Percentiles rank a stretch among this genome's conserved stretches.
These are phyloP conservation scores for Troides oblongomaculatus DNA, from an alignment of 2,888 invertebrate genomes.

Conservation along the genomic window DNA sequence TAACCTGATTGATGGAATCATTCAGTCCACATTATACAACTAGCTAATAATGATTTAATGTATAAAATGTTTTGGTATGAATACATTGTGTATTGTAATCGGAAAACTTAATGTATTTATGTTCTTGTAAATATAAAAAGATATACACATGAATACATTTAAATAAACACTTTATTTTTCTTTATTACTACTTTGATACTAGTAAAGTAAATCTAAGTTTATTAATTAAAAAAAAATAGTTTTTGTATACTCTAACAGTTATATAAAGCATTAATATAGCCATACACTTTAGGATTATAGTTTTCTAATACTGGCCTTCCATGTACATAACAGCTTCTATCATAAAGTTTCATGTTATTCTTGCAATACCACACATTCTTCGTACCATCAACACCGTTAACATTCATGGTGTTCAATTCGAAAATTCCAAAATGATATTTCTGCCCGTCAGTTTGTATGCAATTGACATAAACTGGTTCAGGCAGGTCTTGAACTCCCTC, in stretches of 20 bases:
- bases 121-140: slow-evolving; percentile 78
- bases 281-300: slow-evolving; percentile 89
- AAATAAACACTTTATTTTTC: slow-evolving; percentile 48
- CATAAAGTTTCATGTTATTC: slow-evolving; percentile 82
- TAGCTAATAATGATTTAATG: slow-evolving; percentile 66
- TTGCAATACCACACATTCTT: slow-evolving; percentile 91
- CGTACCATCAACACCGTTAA: slow-evolving; percentile 76
- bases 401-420: slow-evolving; percentile 90
- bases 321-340: slow-evolving; percentile 81
- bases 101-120: slow-evolving; percentile 72
- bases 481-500: slow-evolving; percentile 82
- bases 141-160: slow-evolving; percentile 76
- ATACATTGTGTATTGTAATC: slow-evolving; percentile 74
- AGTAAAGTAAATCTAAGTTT: slow-evolving; percentile 19
- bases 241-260: slow-evolving; percentile 71
- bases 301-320: slow-evolving; percentile 84
- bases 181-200: slow-evolving; percentile 33
- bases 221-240: slow-evolving; percentile 30
- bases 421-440: slow-evolving; percentile 89
- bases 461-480: slow-evolving; percentile 90
- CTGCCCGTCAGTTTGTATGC: slow-evolving; percentile 89
- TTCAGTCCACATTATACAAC: slow-evolving; percentile 59
- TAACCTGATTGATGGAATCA: slow-evolving; percentile 53
- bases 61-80: slow-evolving; percentile 75
- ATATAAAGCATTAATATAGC: slow-evolving; percentile 89